Evolutionary conservation across 2,113 vertebrate genomes (phyloP).

Genomic region (Ctenomys sociabilis): DNA sequence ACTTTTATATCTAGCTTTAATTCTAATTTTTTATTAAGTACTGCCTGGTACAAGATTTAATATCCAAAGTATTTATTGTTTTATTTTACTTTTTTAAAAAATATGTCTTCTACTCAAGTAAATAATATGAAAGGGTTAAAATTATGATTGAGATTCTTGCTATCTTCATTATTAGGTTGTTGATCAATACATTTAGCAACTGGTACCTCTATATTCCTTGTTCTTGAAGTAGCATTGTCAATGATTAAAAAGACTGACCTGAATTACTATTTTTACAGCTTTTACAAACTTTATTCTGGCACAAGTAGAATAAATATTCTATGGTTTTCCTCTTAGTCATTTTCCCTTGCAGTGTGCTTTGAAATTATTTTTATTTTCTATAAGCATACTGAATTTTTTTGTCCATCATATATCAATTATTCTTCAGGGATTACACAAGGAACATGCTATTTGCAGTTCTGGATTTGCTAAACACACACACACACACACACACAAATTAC

Average conservation of each 20-base stretch:
- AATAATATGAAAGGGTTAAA: not conserved
- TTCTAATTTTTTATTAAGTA: not conserved
- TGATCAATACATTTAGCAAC: conserved; percentile 55
- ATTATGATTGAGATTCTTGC: conserved; percentile 14
- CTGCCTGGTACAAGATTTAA: not conserved
- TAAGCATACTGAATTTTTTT: not conserved
- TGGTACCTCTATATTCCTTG: not conserved
- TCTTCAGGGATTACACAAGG: fast-evolving
- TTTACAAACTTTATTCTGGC: not conserved
- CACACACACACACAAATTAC: too few relatives aligned
- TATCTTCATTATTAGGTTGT: not conserved
- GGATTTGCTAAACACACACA: not conserved
- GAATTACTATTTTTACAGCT: conserved; percentile 27
- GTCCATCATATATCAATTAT: not conserved
- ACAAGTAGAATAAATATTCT: not conserved
- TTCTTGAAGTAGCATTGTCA: conserved; percentile 26
- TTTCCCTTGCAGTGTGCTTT: not conserved
- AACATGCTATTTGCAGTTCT: not conserved
- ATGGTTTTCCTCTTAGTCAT: not conserved
- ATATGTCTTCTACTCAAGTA: not conserved
- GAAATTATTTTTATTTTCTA: conserved; percentile 24
- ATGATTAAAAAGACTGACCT: conserved; percentile 28
- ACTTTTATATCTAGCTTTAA: not conserved
- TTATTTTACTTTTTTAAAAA: conserved; percentile 12
- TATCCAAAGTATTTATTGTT: not conserved